Evolutionary conservation across 2,113 vertebrate genomes (phyloP).

Genomic region (Oreochromis niloticus): DNA sequence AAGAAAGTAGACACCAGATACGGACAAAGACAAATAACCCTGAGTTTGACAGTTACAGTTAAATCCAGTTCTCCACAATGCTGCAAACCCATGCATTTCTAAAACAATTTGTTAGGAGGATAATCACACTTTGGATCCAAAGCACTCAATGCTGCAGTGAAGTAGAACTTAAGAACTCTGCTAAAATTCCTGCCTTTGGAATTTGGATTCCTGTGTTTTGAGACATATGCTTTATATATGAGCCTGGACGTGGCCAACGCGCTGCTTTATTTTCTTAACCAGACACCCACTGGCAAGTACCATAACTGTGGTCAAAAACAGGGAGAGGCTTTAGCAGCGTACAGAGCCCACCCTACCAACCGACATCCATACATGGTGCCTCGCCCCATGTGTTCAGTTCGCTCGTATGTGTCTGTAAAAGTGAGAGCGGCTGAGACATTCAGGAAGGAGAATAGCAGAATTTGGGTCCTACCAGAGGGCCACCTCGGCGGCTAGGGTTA

Average conservation of each 20-base stretch:
- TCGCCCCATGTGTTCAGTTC: neutral
- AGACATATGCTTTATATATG: slow-evolving; percentile 53
- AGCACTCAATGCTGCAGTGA: slow-evolving; percentile 2
- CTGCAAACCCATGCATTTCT: slow-evolving; percentile 2
- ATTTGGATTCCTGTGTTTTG: slow-evolving; percentile 28
- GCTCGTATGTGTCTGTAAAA: neutral
- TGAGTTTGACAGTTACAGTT: slow-evolving; percentile 3
- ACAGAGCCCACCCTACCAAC: slow-evolving; percentile 8
- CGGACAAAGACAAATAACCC: slow-evolving; percentile 12
- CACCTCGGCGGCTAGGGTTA: slow-evolving; percentile 65
- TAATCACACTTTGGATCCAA: slow-evolving; percentile 33
- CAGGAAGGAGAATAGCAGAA: slow-evolving; percentile 33
- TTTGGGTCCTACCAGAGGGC: slow-evolving; percentile 49
- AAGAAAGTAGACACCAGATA: slow-evolving; percentile 7
- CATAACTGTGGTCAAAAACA: slow-evolving; percentile 40
- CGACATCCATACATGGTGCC: neutral
- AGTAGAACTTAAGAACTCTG: slow-evolving; percentile 17
- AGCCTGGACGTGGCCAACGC: slow-evolving; percentile 22
- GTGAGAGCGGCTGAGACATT: neutral
- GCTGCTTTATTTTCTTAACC: slow-evolving; percentile 53
- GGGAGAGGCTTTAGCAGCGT: slow-evolving; percentile 6
- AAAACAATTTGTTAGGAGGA: slow-evolving; percentile 27
- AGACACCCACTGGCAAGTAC: slow-evolving; percentile 38
- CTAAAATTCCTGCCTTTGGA: slow-evolving; percentile 31
- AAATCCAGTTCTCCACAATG: neutral